phyloP scores from a whole-genome alignment of 2,113 vertebrate genomes.

The Erpornis zantholeuca region DNA sequence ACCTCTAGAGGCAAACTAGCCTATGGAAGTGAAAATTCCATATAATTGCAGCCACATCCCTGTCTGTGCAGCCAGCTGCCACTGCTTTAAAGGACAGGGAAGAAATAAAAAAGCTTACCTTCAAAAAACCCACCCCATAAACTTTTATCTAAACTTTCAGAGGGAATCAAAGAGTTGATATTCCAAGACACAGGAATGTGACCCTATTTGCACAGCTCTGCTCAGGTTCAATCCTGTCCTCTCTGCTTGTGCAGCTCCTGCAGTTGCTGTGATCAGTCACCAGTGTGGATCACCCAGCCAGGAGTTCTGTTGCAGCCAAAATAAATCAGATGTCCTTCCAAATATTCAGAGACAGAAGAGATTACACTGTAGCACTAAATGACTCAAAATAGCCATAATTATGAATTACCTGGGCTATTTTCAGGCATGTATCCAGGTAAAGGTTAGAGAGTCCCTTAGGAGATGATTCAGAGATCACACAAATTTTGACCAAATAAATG shows the following conservation, averaged over 20 bases:
- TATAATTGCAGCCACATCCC: not conserved
- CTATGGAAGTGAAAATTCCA: not conserved
- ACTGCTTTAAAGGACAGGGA: not conserved
- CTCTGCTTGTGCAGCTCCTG: not conserved
- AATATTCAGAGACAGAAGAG: not conserved
- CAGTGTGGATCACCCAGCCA: not conserved
- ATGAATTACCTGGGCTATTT: not conserved
- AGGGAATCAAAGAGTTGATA: not conserved
- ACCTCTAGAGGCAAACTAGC: not conserved
- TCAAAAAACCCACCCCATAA: not conserved
- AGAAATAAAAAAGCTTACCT: not conserved
- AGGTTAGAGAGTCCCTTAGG: not conserved
- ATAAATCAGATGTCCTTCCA: slow-evolving; percentile 18
- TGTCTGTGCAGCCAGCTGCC: not conserved
- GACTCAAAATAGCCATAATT: not conserved
- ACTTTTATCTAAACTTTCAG: not conserved
- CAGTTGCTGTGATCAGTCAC: slow-evolving; percentile 29
- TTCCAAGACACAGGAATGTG: not conserved
- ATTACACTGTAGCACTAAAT: not conserved
- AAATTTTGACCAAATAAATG: not conserved
- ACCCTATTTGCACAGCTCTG: not conserved
- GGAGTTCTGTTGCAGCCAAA: slow-evolving; percentile 21
- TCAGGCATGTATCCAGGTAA: not conserved
- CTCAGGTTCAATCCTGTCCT: not conserved
- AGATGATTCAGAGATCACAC: not conserved